These are phyloP conservation scores for Gila orcuttii DNA, from an alignment of 2,113 vertebrate genomes.

Conservation along the genomic window DNA sequence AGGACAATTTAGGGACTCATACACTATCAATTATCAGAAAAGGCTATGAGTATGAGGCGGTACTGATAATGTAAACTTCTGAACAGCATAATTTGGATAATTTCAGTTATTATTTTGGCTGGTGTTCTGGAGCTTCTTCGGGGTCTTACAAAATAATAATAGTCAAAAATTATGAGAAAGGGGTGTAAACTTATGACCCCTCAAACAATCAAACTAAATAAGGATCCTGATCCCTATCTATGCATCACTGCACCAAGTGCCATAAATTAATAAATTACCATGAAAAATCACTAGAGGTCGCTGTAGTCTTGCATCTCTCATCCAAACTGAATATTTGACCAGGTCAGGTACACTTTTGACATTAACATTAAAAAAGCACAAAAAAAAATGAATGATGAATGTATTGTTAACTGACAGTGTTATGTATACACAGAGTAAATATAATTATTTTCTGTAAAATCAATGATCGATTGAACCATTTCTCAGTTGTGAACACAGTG, in stretches of 20 bases:
- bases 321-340: not conserved
- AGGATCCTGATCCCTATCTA: not conserved
- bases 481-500: not conserved
- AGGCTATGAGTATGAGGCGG: not conserved
- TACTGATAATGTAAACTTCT: not conserved
- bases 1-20: not conserved
- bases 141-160: not conserved
- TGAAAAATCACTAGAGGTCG: conserved; percentile 36
- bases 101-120: not conserved
- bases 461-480: not conserved
- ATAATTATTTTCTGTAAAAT: not conserved
- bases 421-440: not conserved
- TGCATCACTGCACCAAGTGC: not conserved
- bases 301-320: not conserved
- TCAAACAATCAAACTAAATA: not conserved
- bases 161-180: not conserved
- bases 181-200: not conserved
- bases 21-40: not conserved
- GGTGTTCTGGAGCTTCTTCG: not conserved
- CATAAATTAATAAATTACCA: not conserved
- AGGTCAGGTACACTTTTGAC: not conserved
- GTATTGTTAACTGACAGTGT: not conserved
- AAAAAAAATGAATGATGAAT: not conserved
- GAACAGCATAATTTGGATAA: not conserved
- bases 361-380: not conserved